These are phyloP conservation scores for Neostethus bicornis DNA, from an alignment of 2,797 vertebrate genomes.

Conservation along the genomic window DNA sequence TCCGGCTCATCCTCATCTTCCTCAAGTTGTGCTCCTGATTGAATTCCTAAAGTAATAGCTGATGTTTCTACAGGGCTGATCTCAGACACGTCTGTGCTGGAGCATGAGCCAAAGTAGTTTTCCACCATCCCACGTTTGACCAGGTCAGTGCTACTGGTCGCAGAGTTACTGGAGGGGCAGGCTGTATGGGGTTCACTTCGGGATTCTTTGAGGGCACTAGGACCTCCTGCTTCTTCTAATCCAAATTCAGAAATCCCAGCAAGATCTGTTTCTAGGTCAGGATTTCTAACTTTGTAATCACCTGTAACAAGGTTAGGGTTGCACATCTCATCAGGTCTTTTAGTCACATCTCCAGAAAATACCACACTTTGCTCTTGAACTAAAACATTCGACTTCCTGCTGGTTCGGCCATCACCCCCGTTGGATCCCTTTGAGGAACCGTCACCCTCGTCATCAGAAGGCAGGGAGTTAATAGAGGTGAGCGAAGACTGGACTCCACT, in stretches of 20 bases:
- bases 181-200: conserved; percentile 75
- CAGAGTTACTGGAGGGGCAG: conserved; percentile 81
- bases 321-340: conserved; percentile 28
- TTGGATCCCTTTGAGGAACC: conserved; percentile 82
- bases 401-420: conserved; percentile 41
- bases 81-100: conserved; percentile 87
- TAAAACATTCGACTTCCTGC: conserved; percentile 79
- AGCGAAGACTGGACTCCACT: conserved; percentile 97
- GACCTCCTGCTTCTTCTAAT: conserved; percentile 41
- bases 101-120: conserved; percentile 94
- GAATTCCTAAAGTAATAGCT: conserved; percentile 79
- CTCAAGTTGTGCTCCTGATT: conserved; percentile 49
- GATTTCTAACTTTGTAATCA: conserved; percentile 41
- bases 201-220: conserved; percentile 58
- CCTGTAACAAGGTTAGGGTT: conserved; percentile 14
- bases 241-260: conserved; percentile 61
- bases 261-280: conserved; percentile 45
- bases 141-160: conserved; percentile 88
- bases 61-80: conserved; percentile 84
- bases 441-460: conserved; percentile 93
- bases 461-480: conserved; percentile 97
- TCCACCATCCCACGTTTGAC: conserved; percentile 97
- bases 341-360: conserved; percentile 79
- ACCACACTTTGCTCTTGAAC: conserved; percentile 85
- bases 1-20: conserved; percentile 81